These are phyloP conservation scores for Macrotis lagotis DNA, from an alignment of 2,113 vertebrate genomes.

Conservation along the genomic window DNA sequence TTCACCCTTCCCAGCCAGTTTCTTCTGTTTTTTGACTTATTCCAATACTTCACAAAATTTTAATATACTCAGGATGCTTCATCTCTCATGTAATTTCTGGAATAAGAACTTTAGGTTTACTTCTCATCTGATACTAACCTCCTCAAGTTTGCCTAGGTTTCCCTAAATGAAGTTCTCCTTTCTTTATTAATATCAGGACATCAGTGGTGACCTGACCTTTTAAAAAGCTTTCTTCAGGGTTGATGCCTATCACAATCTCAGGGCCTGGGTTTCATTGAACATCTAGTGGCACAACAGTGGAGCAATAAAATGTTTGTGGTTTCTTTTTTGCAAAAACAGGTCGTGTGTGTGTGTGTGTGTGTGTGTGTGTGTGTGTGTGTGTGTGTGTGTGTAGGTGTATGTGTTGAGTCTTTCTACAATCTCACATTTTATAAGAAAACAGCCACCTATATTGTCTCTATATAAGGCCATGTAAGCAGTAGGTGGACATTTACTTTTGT, in stretches of 20 bases:
- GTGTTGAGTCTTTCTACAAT: no score
- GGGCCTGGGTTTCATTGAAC: not conserved
- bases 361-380: no score
- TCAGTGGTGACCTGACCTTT: not conserved
- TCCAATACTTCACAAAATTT: not conserved
- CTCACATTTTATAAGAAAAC: not conserved
- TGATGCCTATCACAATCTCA: not conserved
- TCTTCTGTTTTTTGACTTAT: not conserved
- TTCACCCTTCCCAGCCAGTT: not conserved
- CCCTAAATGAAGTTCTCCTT: not conserved
- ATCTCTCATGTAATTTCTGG: not conserved
- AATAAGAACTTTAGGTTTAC: not conserved
- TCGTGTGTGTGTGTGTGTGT: not conserved
- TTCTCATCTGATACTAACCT: not conserved
- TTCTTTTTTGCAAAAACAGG: not conserved
- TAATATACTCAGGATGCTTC: not conserved
- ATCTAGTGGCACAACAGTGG: not conserved
- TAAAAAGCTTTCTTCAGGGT: not conserved
- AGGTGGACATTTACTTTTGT: not conserved
- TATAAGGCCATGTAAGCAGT: not conserved
- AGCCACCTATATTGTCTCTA: not conserved
- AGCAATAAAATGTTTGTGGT: not conserved
- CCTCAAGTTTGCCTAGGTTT: not conserved
- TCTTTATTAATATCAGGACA: not conserved
- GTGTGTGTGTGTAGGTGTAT: no score